These are phyloP conservation scores for Boleophthalmus pectinirostris DNA, from an alignment of 2,113 vertebrate species.

Conservation along the genomic window DNA sequence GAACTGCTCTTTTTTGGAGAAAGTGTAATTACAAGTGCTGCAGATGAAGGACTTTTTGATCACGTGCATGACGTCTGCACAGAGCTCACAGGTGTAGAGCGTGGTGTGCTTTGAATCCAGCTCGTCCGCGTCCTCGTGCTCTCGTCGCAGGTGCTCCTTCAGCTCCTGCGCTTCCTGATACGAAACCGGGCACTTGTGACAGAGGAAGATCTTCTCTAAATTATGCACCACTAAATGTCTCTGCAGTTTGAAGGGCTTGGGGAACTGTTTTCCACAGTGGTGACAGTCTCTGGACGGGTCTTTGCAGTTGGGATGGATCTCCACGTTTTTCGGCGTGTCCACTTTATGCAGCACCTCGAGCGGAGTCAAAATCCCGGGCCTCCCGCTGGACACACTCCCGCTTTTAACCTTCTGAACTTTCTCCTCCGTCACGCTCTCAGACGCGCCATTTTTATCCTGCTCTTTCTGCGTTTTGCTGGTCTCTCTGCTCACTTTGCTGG, in stretches of 20 bases:
- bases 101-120: conserved; percentile 91
- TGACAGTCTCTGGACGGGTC: conserved; percentile 97
- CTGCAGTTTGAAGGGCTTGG: conserved; percentile 98
- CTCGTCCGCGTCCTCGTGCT: conserved; percentile 81
- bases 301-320: conserved; percentile 92
- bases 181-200: conserved; percentile 89
- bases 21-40: conserved; percentile 98
- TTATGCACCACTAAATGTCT: conserved; percentile 97
- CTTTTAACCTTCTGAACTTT: conserved; percentile 65
- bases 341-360: conserved; percentile 73
- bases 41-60: conserved; percentile 97
- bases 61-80: conserved; percentile 94
- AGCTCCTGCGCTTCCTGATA: conserved; percentile 88
- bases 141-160: conserved; percentile 84
- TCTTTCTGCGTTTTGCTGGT: conserved; percentile 59
- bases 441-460: conserved; percentile 56
- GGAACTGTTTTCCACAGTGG: conserved; percentile 97
- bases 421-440: conserved; percentile 72
- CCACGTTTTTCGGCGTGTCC: conserved; percentile 77
- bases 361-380: conserved; percentile 63
- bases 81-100: conserved; percentile 93
- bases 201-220: conserved; percentile 92
- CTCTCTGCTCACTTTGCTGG: conserved; percentile 75
- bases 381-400: conserved; percentile 52
- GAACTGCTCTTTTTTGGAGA: conserved; percentile 96